phyloP scores from a whole-genome alignment of 2,113 vertebrate species.

The Synodontis membranacea region DNA sequence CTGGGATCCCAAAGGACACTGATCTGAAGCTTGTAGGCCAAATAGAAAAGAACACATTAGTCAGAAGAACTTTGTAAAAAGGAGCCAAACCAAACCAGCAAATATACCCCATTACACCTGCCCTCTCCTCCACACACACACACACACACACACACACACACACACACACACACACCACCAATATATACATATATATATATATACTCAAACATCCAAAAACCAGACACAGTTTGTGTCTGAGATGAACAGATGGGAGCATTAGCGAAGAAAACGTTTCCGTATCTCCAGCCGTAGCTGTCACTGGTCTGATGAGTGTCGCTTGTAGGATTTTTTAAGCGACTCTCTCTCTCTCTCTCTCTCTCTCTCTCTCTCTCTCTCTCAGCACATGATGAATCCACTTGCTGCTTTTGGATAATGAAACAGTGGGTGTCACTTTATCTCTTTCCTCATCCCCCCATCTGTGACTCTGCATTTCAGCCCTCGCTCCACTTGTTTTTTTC shows the following conservation, averaged over 20 bases:
- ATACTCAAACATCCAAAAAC: not conserved
- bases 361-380: slow-evolving; percentile 17
- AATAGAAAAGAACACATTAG: not conserved
- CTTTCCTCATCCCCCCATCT: slow-evolving; percentile 14
- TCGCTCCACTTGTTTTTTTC: not conserved
- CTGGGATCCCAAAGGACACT: not conserved
- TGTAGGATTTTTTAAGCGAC: not conserved
- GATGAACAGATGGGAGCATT: slow-evolving; percentile 43
- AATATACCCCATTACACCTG: not conserved
- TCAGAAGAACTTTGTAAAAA: not conserved
- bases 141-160: slow-evolving; percentile 14
- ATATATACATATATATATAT: not conserved
- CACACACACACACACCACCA: not conserved
- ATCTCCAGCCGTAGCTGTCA: slow-evolving; percentile 18
- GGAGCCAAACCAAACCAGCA: not conserved
- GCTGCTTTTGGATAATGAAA: slow-evolving; percentile 41
- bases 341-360: slow-evolving; percentile 33
- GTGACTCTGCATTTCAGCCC: slow-evolving; percentile 27
- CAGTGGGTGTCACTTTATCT: slow-evolving; percentile 40
- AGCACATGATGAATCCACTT: slow-evolving; percentile 47
- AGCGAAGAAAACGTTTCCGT: slow-evolving; percentile 6
- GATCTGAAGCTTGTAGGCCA: not conserved
- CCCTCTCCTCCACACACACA: not conserved
- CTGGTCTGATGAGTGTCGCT: not conserved
- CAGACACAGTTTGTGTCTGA: slow-evolving; percentile 7